Evolutionary conservation across 2,888 invertebrate species (phyloP), one percentile per base, ranked within the genome.

Genomic region (Pseudococcus viburni): DNA sequence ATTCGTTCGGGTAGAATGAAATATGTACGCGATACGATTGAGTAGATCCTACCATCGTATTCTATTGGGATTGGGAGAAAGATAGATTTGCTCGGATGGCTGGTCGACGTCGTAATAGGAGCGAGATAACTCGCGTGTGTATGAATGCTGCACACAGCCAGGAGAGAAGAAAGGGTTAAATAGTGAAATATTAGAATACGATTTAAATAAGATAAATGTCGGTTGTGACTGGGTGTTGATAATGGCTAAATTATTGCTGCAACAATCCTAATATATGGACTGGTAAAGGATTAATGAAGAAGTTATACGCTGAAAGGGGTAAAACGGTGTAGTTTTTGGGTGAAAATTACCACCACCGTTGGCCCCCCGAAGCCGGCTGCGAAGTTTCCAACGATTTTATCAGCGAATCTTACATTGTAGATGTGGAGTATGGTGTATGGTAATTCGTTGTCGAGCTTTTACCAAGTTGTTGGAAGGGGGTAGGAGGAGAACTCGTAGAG

Each of bases 201-300:
- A 73, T 73, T 73, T 73, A 73, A 73, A 73, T 73, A 73, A 73
- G 73, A 73, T 73, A 73, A 73, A 73, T 73, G 73, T 73, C 73
- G 15, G 73, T 73, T 33, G 73, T 73, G 73, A 73, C 73, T 73
- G 73, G 33, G 73, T 73, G 73, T 73, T 73, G 73, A 73, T 73
- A 73, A 73, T 73, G 73, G 73, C 17, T 73, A 73, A 73, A 73
- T 73, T 73, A 73, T 73, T 33, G 73, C 73, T 73, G 12, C 73
- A 73, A 33, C 73, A 33, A 73, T 73, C 39, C 73, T 73, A 73
- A 73, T 73, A 73, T 73, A 73, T 73, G 73, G 73, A 73, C 73
- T 73, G 73, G 73, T 73, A 73, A 73, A 73, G 73, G 73, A 73
- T 73, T 73, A 73, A 73, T 73, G 73, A 73, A 73, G 73, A 73